Percentiles rank a stretch among this genome's conserved stretches.
phyloP scores from a whole-genome alignment of 64 coral and sea anemone species.

The Stichodactyla mertensii region DNA sequence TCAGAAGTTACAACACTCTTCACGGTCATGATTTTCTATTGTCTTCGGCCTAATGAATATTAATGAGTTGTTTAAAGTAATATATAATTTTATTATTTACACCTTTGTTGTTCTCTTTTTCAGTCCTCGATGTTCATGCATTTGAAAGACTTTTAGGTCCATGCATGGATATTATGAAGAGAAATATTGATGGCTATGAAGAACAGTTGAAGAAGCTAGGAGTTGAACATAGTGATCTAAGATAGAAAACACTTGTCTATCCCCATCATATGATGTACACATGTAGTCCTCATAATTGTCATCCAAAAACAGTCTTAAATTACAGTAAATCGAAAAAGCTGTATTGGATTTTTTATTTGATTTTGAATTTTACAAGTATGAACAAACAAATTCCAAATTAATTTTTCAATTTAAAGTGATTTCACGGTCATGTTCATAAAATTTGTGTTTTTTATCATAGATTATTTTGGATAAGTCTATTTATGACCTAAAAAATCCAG shows the following conservation, averaged over 20 bases:
- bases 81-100: too few relatives aligned
- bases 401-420: background rate
- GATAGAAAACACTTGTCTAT: slow-evolving; percentile 14
- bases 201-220: slow-evolving; percentile 89
- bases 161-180: slow-evolving; percentile 99
- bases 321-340: background rate
- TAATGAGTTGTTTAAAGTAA: too few relatives aligned
- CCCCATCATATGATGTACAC: background rate
- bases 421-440: background rate
- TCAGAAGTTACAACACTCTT: too few relatives aligned
- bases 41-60: too few relatives aligned
- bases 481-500: background rate
- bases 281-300: background rate
- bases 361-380: background rate
- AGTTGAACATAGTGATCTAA: slow-evolving; percentile 74
- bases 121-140: slow-evolving; percentile 98
- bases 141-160: slow-evolving; percentile 95
- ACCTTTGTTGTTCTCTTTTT: slow-evolving; percentile 10
- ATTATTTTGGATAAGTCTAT: slow-evolving; percentile 12
- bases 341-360: slow-evolving; percentile 20
- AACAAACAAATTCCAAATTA: background rate
- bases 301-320: slow-evolving; percentile 10
- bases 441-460: background rate
- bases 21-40: too few relatives aligned
- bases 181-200: slow-evolving; percentile 94